Evolutionary conservation across 2,888 invertebrate species (phyloP), one percentile per base, ranked within the genome.

Genomic region (Drosophila mimetica): DNA sequence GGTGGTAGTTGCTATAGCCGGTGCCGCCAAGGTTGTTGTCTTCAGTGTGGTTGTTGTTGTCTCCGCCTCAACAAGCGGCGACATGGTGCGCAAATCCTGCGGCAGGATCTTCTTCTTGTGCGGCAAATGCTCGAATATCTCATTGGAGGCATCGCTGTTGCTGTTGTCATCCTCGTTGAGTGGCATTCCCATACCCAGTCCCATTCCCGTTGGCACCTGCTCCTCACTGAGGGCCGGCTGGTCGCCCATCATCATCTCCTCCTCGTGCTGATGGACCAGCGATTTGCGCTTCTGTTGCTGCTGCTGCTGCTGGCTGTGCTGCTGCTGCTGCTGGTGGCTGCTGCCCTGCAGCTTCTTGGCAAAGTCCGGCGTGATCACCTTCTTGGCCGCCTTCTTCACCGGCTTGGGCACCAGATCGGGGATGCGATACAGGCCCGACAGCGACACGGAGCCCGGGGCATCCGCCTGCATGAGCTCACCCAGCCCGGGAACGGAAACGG

Each of bases 211-310:
- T 4, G 86, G 75, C 71, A 84, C 28, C 34, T 77, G 66, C 46
- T 86, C 82, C 11, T 65, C 77, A 18, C 79, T 86, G 11, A 75
- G 41, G 0, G 86, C 71, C 20, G 91, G 86, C 58, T 92, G 91
- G 58, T 92, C 92, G 2, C 91, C 92, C 89, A 91, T 89, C 92
- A 92, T 91, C 84, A 90, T 86, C 5, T 91, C 91, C 18, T 64
- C 71, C 8, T 59, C 67, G 46, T 76, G 32, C 42, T 77, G 61
- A 28, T 66, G 66, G 1, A 18, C n/a, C 18, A 37, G 8, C 4
- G 60, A 25, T 5, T 63, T 61, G 9, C 61, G 28, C 14, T 54
- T 70, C 37, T 59, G 46, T 18, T 66, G 59, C 16, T 64, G 74
- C 64, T 72, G 51, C 7, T 64, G 71, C 48, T 44, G 74, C 59